These are phyloP conservation scores for Peromyscus attwateri DNA, from an alignment of 2,797 vertebrate genomes.

Conservation along the genomic window DNA sequence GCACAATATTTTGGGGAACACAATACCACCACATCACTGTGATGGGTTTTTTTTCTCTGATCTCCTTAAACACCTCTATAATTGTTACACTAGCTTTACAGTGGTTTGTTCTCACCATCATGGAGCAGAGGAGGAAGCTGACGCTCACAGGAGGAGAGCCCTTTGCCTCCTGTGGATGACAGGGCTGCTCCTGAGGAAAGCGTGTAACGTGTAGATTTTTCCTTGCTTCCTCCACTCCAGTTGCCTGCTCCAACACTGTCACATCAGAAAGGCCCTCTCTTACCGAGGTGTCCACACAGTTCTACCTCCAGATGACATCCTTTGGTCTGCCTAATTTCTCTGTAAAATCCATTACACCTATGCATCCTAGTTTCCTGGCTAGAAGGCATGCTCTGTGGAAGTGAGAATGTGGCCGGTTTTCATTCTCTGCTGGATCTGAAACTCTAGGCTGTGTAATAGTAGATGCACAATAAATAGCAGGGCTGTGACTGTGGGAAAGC, in stretches of 20 bases:
- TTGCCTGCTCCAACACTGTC: background rate
- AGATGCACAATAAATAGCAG: background rate
- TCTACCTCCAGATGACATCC: background rate
- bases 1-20: no score
- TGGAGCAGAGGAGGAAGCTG: background rate
- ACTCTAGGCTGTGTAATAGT: background rate
- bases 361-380: background rate
- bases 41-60: background rate
- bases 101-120: background rate
- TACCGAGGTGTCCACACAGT: background rate
- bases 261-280: background rate
- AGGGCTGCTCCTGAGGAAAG: background rate
- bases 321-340: constrained; percentile 16
- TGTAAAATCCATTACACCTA: background rate
- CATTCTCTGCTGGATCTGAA: background rate
- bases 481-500: background rate
- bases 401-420: background rate
- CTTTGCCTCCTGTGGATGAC: background rate
- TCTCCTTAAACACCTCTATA: background rate
- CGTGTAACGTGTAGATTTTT: background rate
- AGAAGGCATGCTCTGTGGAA: background rate
- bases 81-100: background rate
- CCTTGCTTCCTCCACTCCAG: background rate
- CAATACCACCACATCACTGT: no score
- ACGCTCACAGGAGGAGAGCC: background rate